A percentile compares a stretch with the other conserved stretches of the same genome.
Conservation (phyloP, 2,797 vertebrate genomes). For the Danio choprae region DNA sequence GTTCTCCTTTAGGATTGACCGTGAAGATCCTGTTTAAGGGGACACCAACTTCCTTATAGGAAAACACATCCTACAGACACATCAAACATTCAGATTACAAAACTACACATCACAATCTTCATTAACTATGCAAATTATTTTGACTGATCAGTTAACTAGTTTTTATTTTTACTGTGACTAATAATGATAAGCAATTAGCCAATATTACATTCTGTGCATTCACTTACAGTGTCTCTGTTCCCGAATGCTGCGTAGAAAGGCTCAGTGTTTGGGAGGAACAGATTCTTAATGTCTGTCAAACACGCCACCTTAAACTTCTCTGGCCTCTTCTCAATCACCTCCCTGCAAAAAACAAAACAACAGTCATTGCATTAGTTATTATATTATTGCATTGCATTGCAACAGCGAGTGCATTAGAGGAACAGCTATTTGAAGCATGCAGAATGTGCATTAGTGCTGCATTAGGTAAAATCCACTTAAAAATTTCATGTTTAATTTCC, state of each 20-base stretch:
- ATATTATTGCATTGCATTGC: too few relatives aligned
- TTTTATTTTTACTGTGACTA: background rate
- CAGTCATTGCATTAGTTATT: too few relatives aligned
- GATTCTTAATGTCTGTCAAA: constrained; percentile 93
- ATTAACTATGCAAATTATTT: background rate
- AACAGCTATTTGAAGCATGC: too few relatives aligned
- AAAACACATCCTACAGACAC: constrained; percentile 89
- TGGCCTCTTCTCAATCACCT: constrained; percentile 98
- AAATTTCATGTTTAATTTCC: too few relatives aligned
- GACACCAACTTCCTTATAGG: constrained; percentile 97
- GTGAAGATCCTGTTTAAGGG: constrained; percentile 96
- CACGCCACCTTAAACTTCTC: constrained; percentile 99
- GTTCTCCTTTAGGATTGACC: constrained; percentile 96
- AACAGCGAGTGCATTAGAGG: too few relatives aligned
- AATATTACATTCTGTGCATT: background rate
- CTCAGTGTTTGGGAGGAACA: constrained; percentile 92
- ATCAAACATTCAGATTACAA: background rate
- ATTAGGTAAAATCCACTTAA: too few relatives aligned
- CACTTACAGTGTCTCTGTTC: constrained; percentile 91
- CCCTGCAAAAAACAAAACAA: constrained; percentile 77
- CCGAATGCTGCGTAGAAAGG: constrained; percentile 98
- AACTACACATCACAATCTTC: background rate
- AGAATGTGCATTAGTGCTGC: too few relatives aligned
- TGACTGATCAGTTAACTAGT: background rate
- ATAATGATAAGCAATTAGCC: background rate